Conservation (phyloP, 1,140 invertebrate genomes). For the Lordiphosa stackelbergi region DNA sequence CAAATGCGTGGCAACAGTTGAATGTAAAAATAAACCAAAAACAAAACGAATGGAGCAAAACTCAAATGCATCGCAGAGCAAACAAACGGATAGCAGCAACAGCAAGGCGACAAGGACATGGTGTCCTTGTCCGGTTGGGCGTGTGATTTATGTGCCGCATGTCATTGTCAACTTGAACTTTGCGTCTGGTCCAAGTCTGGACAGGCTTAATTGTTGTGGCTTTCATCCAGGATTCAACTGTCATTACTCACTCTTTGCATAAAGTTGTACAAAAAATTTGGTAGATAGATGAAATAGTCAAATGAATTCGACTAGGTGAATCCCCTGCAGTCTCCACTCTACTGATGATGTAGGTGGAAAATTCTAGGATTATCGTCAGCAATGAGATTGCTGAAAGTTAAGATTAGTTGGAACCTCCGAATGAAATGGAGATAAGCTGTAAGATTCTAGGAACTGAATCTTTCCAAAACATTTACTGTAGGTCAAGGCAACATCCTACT, state of each 20-base stretch:
- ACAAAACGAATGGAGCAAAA: constrained; percentile 21
- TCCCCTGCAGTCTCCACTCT: no score
- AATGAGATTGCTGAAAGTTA: no score
- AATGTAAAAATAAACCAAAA: constrained; percentile 26
- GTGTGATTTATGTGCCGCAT: constrained; percentile 56
- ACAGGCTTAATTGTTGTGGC: constrained; percentile 53
- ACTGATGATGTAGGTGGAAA: no score
- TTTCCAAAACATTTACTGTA: no score
- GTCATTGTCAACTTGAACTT: constrained; percentile 54
- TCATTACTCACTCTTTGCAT: constrained; percentile 29
- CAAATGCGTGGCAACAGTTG: constrained; percentile 19
- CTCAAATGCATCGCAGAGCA: constrained; percentile 14
- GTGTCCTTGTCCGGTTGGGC: constrained; percentile 23
- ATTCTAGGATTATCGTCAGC: no score
- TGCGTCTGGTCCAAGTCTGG: constrained; percentile 54
- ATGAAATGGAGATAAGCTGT: no score
- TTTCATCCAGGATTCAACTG: constrained; percentile 20
- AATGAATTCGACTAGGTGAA: no score
- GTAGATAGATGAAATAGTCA: no score
- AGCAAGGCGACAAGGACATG: constrained; percentile 12
- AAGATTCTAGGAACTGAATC: no score
- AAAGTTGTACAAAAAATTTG: constrained; percentile 1
- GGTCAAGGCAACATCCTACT: no score
- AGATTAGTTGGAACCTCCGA: no score
- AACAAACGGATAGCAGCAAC: constrained; percentile 26